phyloP scores from a whole-genome alignment of 2,888 invertebrate species.

The Sabatieria punctata region DNA sequence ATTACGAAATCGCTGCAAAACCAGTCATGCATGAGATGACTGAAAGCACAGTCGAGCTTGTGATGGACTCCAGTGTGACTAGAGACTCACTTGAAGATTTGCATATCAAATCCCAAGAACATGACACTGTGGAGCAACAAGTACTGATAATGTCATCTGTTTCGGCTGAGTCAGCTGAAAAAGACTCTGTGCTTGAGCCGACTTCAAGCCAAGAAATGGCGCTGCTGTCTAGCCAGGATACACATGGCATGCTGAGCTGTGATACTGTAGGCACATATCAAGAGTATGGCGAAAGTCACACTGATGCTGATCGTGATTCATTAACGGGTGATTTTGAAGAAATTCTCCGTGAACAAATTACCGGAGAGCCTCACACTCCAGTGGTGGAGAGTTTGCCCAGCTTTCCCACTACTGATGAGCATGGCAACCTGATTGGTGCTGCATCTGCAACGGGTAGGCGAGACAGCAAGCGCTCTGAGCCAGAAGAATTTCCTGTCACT shows the following conservation, averaged over 20 bases:
- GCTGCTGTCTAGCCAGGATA: constrained; percentile 16
- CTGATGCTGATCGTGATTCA: constrained; percentile 23
- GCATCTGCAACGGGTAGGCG: constrained; percentile 16
- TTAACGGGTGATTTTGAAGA: constrained; percentile 19
- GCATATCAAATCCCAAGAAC: neutral
- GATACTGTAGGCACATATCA: constrained; percentile 24
- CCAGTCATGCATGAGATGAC: neutral
- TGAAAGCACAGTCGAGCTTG: neutral
- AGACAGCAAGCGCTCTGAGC: constrained; percentile 1
- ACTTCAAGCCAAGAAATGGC: constrained; percentile 19
- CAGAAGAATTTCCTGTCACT: neutral
- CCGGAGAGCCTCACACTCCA: constrained; percentile 4
- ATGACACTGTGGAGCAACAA: neutral
- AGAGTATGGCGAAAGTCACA: constrained; percentile 11
- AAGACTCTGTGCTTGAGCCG: constrained; percentile 8
- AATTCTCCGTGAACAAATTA: constrained; percentile 11
- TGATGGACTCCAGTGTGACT: neutral
- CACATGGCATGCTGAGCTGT: constrained; percentile 20
- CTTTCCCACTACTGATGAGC: constrained; percentile 1
- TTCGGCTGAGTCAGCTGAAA: neutral
- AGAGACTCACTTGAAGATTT: neutral
- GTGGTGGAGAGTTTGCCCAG: neutral
- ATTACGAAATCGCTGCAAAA: constrained; percentile 10
- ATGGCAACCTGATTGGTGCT: too few relatives aligned
- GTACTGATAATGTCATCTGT: neutral